Conservation (phyloP, 2,888 invertebrate species). For the Leucoma salicis region DNA sequence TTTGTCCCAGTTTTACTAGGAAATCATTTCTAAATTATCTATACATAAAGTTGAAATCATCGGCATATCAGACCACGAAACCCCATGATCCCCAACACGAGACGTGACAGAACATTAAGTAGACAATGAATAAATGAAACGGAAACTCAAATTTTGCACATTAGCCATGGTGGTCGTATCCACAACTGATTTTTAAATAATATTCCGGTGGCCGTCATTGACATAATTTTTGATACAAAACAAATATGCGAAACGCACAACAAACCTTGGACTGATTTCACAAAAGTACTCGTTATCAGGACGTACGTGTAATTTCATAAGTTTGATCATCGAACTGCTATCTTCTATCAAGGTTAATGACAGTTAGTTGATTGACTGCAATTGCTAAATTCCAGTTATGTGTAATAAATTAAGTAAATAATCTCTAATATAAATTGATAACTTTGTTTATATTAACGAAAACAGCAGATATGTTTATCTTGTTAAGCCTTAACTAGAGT, state of each 20-base stretch:
- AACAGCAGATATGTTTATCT: too few species aligned
- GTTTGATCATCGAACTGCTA: conserved; percentile 36
- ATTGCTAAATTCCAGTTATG: conserved; percentile 22
- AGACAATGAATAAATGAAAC: too few species aligned
- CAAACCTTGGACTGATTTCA: conserved; percentile 61
- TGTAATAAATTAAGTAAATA: neutral
- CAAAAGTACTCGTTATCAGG: conserved; percentile 55
- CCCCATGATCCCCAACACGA: too few species aligned
- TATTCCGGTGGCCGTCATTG: conserved; percentile 46
- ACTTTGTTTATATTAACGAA: neutral
- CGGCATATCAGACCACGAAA: too few species aligned
- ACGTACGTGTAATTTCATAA: conserved; percentile 30
- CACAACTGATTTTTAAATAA: conserved; percentile 6
- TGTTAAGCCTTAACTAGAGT: too few species aligned
- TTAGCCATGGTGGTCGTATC: too few species aligned
- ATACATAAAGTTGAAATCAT: too few species aligned
- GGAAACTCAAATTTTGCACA: too few species aligned
- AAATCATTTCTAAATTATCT: too few species aligned
- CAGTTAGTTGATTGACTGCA: conserved; percentile 9
- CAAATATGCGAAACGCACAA: conserved; percentile 45
- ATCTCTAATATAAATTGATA: neutral
- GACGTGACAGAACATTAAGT: too few species aligned
- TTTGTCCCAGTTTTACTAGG: too few species aligned
- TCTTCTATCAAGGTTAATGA: conserved; percentile 39
- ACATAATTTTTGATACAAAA: conserved; percentile 56